Conservation (phyloP, 2,888 invertebrate species). For the Achlya flavicornis region DNA sequence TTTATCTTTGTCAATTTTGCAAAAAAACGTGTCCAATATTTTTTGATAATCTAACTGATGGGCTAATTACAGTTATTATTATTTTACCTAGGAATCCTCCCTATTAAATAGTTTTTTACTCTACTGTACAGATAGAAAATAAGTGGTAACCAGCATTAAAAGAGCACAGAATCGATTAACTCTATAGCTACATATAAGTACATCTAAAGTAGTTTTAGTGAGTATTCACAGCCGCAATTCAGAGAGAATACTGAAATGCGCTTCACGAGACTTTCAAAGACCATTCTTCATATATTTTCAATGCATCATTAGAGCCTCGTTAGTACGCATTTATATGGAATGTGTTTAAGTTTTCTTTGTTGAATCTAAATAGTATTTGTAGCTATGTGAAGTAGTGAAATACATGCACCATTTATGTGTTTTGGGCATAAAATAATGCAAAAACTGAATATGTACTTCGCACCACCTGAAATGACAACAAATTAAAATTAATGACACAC, state of each 20-base stretch:
- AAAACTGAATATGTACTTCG: conserved; percentile 71
- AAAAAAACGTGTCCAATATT: too few relatives aligned
- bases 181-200: neutral
- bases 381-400: neutral
- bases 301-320: conserved; percentile 7
- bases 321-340: neutral
- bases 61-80: too few relatives aligned
- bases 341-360: conserved; percentile 1
- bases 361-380: neutral
- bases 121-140: too few relatives aligned
- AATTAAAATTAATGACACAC: conserved; percentile 22
- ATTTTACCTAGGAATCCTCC: too few relatives aligned
- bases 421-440: conserved; percentile 67
- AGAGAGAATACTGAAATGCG: conserved; percentile 2
- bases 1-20: too few relatives aligned
- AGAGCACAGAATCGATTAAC: neutral
- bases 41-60: too few relatives aligned
- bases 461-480: conserved; percentile 62
- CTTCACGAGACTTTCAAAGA: conserved; percentile 4
- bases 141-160: neutral
- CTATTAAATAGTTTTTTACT: too few relatives aligned
- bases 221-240: neutral
- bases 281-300: conserved; percentile 6
- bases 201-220: neutral
- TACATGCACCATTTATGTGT: conserved; percentile 39